Evolutionary conservation across 2,113 vertebrate species (phyloP).

Genomic region (Pteropus alecto): DNA sequence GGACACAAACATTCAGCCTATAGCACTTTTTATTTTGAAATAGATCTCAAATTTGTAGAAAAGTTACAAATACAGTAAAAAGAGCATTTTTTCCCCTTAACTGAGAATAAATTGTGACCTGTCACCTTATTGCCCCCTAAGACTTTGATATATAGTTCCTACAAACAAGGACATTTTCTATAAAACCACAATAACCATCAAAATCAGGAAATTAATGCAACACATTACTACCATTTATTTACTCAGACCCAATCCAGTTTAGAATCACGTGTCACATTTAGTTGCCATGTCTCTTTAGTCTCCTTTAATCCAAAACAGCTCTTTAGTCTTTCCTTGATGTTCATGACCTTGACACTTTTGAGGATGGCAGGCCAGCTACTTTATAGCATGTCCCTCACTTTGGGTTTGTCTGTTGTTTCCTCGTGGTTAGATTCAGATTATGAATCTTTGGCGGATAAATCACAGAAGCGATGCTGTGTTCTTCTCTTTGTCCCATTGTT

Average conservation of each 20-base stretch:
- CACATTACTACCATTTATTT: not conserved
- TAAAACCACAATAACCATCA: not conserved
- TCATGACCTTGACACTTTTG: not conserved
- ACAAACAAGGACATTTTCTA: not conserved
- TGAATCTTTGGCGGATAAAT: not conserved
- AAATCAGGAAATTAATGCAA: not conserved
- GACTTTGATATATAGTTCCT: not conserved
- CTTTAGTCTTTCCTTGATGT: not conserved
- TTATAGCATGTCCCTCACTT: not conserved
- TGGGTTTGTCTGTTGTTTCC: not conserved
- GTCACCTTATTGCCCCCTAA: not conserved
- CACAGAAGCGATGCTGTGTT: not conserved
- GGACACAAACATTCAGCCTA: not conserved
- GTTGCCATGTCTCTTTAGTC: not conserved
- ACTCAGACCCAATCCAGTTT: not conserved
- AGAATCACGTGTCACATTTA: not conserved
- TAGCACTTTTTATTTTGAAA: not conserved
- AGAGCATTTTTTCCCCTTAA: not conserved
- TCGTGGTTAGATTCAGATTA: not conserved
- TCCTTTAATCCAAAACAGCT: not conserved
- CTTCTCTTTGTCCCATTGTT: not conserved
- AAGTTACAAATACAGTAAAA: not conserved
- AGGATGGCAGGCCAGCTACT: not conserved
- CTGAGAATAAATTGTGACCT: not conserved
- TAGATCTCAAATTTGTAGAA: not conserved